A percentile compares a stretch with the other conserved stretches of the same genome.
These are phyloP conservation scores for Phocides pigmalion DNA, from an alignment of 1,140 invertebrate species.

Conservation along the genomic window DNA sequence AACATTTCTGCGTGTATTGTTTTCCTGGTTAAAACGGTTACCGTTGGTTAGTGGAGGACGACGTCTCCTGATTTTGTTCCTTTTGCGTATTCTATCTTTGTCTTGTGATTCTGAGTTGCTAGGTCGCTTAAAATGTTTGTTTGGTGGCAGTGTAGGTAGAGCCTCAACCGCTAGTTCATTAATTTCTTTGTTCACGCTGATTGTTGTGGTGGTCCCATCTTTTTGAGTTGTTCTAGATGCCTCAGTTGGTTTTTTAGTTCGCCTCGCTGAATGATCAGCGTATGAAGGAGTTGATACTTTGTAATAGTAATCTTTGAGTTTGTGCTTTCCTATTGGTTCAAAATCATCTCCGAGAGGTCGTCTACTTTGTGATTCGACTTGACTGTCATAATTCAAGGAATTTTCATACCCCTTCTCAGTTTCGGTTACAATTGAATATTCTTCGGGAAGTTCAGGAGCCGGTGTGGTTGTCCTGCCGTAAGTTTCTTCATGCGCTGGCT, in stretches of 20 bases:
- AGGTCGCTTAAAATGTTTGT: conserved; percentile 78
- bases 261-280: conserved; percentile 56
- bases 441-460: conserved; percentile 58
- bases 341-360: conserved; percentile 72
- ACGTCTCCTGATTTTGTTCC: conserved; percentile 76
- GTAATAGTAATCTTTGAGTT: conserved; percentile 78
- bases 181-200: conserved; percentile 45
- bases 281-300: conserved; percentile 71
- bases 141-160: conserved; percentile 77
- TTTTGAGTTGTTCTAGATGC: conserved; percentile 44
- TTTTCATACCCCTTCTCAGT: conserved; percentile 68
- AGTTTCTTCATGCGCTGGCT: conserved; percentile 39
- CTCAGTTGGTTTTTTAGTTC: conserved; percentile 73
- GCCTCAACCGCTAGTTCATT: conserved; percentile 60
- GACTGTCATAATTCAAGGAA: conserved; percentile 61
- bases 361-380: conserved; percentile 73
- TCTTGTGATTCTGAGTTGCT: conserved; percentile 54
- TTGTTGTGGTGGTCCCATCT: conserved; percentile 49
- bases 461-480: conserved; percentile 53
- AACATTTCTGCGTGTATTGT: conserved; percentile 50
- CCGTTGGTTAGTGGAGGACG: conserved; percentile 60
- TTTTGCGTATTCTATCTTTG: conserved; percentile 71
- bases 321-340: conserved; percentile 71
- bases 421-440: conserved; percentile 73
- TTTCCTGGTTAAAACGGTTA: conserved; percentile 56